Conservation (phyloP, 2,797 vertebrate genomes). For the Tokudaia tokunoshimensis region DNA sequence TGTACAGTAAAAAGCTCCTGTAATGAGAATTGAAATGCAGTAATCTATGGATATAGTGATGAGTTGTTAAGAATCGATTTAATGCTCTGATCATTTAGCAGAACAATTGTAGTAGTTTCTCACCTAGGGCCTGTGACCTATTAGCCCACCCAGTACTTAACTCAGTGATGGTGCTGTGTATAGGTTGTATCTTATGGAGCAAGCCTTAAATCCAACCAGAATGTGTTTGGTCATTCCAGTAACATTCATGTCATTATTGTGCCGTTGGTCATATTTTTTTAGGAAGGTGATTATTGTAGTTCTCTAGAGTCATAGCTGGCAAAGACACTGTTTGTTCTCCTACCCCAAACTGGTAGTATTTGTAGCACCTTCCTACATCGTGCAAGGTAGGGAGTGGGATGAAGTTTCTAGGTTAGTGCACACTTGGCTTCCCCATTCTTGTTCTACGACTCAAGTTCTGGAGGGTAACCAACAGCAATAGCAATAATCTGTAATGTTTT, state of each 20-base stretch:
- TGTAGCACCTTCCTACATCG: background rate
- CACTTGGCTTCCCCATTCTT: background rate
- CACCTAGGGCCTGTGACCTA: background rate
- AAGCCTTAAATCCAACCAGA: background rate
- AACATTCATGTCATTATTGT: background rate
- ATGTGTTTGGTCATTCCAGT: background rate
- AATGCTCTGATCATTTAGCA: background rate
- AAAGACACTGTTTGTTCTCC: no score
- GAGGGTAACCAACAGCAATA: background rate
- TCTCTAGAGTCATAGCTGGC: background rate
- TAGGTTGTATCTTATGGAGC: background rate
- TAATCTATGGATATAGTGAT: background rate
- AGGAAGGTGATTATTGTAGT: background rate
- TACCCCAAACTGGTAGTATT: background rate
- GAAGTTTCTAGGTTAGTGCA: background rate
- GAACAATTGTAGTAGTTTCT: background rate
- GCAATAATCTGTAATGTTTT: background rate
- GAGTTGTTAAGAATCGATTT: background rate
- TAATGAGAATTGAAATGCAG: background rate
- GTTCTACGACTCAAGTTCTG: background rate
- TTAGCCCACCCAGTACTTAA: background rate
- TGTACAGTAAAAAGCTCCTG: no score
- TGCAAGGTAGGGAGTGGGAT: background rate
- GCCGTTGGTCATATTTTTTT: no score
- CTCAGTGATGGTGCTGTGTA: background rate